Evolutionary conservation across 2,113 vertebrate genomes (phyloP).

Genomic region (Microcebus murinus): DNA sequence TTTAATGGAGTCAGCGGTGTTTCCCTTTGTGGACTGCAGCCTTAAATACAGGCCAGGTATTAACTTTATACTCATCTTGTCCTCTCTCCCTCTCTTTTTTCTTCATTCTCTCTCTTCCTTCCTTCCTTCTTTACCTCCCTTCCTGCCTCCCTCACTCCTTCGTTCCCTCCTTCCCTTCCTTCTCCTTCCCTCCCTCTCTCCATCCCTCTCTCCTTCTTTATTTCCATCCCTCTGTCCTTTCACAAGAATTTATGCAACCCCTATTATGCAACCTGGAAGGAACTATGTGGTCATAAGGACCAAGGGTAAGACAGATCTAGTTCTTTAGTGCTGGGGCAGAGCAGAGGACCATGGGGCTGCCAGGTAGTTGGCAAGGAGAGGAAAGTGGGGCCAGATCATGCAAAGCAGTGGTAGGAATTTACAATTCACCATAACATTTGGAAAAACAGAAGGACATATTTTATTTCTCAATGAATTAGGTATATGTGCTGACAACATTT

Average conservation of each 20-base stretch:
- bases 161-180: too few species aligned
- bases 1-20: background rate
- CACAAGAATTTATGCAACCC: background rate
- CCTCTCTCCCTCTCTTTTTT: background rate
- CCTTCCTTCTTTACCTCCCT: too few species aligned
- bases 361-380: background rate
- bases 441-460: background rate
- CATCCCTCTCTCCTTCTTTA: too few species aligned
- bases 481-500: background rate
- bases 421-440: background rate
- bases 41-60: background rate
- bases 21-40: background rate
- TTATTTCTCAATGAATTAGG: background rate
- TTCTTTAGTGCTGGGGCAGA: background rate
- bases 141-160: background rate
- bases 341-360: background rate
- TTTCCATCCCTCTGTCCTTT: background rate
- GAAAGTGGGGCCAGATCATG: accelerated
- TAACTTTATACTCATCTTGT: background rate
- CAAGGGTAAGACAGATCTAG: too few species aligned
- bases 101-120: too few species aligned
- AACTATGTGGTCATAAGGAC: background rate
- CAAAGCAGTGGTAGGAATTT: background rate
- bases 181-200: background rate
- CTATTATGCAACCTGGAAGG: background rate